Evolutionary conservation across 1,140 invertebrate species (phyloP), one percentile per base, ranked within the genome.

Genomic region (Panagrolaimus sp.): DNA sequence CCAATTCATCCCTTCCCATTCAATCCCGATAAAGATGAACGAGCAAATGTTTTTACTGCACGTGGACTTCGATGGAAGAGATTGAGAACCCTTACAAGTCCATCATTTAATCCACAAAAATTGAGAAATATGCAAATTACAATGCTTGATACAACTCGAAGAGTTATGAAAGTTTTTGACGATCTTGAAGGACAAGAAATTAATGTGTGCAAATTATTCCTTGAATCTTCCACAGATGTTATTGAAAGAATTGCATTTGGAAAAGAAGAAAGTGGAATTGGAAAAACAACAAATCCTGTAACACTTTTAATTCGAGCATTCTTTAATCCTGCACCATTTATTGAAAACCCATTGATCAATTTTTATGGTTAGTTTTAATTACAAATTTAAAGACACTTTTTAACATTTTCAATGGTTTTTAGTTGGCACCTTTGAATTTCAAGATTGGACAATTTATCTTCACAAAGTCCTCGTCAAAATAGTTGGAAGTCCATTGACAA

Each of bases 1-100:
- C 8, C 66, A 5, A 69, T 45, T 53, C 68, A 67, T 31, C 47
- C 47, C 5, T 67, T 67, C 13, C 47, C 47, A 13, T 67, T 69
- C 48, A 47, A 76, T 65, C 67, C 67, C 8, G 74, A 76, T 44
- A 73, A 27, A 31, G 64, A 72, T 13, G 20, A 20, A 1, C 31
- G 48, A 13, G 67, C 72, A 5, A 72, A 75, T 38, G 23, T 84
- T 9, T 78, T 83, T 57, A 64, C 67, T 38, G 71, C 78, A 7
- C 70, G 65, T 16, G 83, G 82, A 44, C 61, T 57, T 1, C 66
- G 75, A 16, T 86, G 85, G 85, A 84, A 85, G 65, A 75, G 84
- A 27, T 80, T 85, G 0, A 65, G 85, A 43, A 76, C 77, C 23
- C 80, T 85, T 25, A 82, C 84, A 38, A 85, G 83, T 73, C 85